A percentile compares a stretch with the other conserved stretches of the same genome.
Evolutionary conservation across 1,140 invertebrate species (phyloP).

Genomic region (Drosophila carrolli): DNA sequence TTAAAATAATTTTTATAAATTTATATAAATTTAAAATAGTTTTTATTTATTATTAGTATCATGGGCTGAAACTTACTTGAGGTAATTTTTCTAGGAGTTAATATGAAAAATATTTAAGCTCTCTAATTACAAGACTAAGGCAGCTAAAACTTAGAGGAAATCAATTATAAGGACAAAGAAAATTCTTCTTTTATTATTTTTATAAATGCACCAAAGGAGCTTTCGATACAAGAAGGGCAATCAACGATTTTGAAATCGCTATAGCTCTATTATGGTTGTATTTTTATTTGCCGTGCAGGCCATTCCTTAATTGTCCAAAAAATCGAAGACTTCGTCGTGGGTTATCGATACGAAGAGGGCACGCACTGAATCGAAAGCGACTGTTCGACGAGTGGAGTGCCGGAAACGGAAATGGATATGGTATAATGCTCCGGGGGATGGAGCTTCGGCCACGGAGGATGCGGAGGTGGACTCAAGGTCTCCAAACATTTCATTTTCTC

Average conservation of each 20-base stretch:
- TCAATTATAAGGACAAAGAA: no score
- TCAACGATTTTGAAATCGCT: not conserved
- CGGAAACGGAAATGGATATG: constrained; percentile 70
- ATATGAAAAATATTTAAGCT: no score
- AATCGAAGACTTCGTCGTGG: constrained; percentile 23
- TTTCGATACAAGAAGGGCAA: no score
- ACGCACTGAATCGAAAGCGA: constrained; percentile 61
- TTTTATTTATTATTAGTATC: no score
- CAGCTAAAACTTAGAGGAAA: no score
- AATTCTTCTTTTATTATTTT: no score
- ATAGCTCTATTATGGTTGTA: not conserved
- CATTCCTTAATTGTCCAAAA: constrained; percentile 35
- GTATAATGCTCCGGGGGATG: constrained; percentile 12
- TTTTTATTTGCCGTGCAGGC: not conserved
- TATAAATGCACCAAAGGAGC: no score
- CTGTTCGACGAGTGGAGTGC: constrained; percentile 36
- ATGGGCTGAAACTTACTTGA: no score
- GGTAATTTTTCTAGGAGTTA: no score
- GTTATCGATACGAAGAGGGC: constrained; percentile 49
- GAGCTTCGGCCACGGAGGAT: not conserved
- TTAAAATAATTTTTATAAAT: no score
- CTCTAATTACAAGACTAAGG: no score
- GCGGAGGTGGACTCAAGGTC: constrained; percentile 54
- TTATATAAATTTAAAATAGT: no score
- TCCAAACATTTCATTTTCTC: constrained; percentile 73